Percentiles rank a stretch among this genome's conserved stretches.
Conservation (phyloP, 64 coral and sea anemone species). For the Actinia tenebrosa region DNA sequence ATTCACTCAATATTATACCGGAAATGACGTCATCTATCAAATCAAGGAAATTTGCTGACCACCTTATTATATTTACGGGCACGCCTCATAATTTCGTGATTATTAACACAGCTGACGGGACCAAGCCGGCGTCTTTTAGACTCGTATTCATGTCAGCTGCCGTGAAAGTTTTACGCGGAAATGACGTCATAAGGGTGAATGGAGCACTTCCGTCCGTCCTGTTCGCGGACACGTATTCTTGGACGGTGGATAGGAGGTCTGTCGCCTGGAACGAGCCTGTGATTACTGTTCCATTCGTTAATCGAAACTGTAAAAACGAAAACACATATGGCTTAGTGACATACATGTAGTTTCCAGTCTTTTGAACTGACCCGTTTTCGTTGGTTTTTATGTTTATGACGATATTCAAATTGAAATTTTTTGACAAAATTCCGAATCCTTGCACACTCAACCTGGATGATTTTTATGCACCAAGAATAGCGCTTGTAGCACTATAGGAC, state of each 20-base stretch:
- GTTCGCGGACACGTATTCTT: conserved; percentile 59
- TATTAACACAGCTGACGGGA: conserved; percentile 87
- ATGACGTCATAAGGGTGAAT: conserved; percentile 84
- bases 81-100: conserved; percentile 54
- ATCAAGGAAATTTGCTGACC: background rate
- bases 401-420: too few relatives aligned
- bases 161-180: conserved; percentile 87
- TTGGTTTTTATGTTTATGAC: too few relatives aligned
- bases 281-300: conserved; percentile 79
- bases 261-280: conserved; percentile 79
- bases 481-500: too few relatives aligned
- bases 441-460: too few relatives aligned
- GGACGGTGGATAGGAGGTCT: conserved; percentile 59
- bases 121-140: conserved; percentile 72
- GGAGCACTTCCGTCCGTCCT: conserved; percentile 73
- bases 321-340: background rate
- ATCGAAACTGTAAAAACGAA: conserved; percentile 74
- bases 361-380: too few relatives aligned
- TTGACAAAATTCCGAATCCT: too few relatives aligned
- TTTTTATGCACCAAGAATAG: too few relatives aligned
- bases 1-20: background rate
- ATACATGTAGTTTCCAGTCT: too few relatives aligned
- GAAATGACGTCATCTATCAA: background rate
- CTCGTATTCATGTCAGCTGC: conserved; percentile 70
- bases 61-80: background rate